Evolutionary conservation across 2,888 invertebrate species (phyloP).

Genomic region (Metellina segmentata): DNA sequence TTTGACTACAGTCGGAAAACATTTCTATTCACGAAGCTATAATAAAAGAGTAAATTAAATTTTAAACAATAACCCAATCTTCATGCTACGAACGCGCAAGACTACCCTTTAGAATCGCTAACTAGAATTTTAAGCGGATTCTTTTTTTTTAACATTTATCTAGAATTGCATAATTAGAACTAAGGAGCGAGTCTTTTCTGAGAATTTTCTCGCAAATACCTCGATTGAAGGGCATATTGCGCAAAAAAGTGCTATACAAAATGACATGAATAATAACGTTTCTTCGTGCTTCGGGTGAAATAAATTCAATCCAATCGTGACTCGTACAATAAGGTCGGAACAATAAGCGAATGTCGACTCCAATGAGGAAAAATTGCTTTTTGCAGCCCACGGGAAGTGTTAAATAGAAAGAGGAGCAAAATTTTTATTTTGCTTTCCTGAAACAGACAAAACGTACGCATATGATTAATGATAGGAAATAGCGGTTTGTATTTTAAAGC

Average conservation of each 20-base stretch:
- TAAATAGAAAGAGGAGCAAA: background rate
- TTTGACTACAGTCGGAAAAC: too few species aligned
- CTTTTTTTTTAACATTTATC: too few species aligned
- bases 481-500: background rate
- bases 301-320: background rate
- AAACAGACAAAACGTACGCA: background rate
- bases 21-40: too few species aligned
- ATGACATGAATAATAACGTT: background rate
- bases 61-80: too few species aligned
- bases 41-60: too few species aligned
- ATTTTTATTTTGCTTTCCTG: background rate
- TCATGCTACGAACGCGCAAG: too few species aligned
- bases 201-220: too few species aligned
- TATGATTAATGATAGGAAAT: background rate
- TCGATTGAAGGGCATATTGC: too few species aligned
- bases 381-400: background rate
- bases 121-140: too few species aligned
- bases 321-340: background rate
- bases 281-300: background rate
- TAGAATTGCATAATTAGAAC: too few species aligned
- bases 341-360: background rate
- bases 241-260: background rate
- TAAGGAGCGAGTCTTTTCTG: too few species aligned
- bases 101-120: too few species aligned
- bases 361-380: constrained; percentile 6